These are phyloP conservation scores for Setipinna tenuifilis DNA, from an alignment of 2,797 vertebrate genomes.

Conservation along the genomic window DNA sequence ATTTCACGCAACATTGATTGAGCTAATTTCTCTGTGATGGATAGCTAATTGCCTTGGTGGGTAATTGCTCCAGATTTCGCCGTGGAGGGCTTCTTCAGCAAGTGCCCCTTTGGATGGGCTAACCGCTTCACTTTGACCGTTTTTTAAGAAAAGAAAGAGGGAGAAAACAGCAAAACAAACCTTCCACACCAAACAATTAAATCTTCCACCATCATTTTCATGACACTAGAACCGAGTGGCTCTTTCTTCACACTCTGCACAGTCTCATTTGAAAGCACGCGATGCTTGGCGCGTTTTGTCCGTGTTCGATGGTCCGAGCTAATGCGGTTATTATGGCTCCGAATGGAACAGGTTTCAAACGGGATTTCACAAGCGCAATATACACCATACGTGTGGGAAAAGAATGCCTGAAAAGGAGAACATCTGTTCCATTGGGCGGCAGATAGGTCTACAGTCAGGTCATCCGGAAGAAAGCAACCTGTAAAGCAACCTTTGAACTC, in stretches of 20 bases:
- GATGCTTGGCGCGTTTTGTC: constrained; percentile 90
- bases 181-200: constrained; percentile 47
- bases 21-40: constrained; percentile 90
- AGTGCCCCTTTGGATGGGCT: constrained; percentile 79
- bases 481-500: constrained; percentile 67
- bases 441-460: constrained; percentile 80
- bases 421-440: constrained; percentile 90
- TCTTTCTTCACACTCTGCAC: constrained; percentile 64
- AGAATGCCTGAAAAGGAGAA: constrained; percentile 88
- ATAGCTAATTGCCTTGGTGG: constrained; percentile 87
- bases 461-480: constrained; percentile 76
- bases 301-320: constrained; percentile 91
- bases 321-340: constrained; percentile 94
- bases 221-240: constrained; percentile 56
- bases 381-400: constrained; percentile 81
- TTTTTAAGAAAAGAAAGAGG: constrained; percentile 61
- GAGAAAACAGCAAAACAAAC: constrained; percentile 31
- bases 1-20: constrained; percentile 88
- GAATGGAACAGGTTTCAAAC: constrained; percentile 95
- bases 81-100: constrained; percentile 76
- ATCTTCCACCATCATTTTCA: constrained; percentile 71
- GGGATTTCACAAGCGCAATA: constrained; percentile 83
- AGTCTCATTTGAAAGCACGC: constrained; percentile 89
- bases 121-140: constrained; percentile 64
- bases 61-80: constrained; percentile 85